A percentile compares a stretch with the other conserved stretches of the same genome.
These are phyloP conservation scores for Anodontia alba DNA, from an alignment of 2,888 invertebrate genomes.

Conservation along the genomic window DNA sequence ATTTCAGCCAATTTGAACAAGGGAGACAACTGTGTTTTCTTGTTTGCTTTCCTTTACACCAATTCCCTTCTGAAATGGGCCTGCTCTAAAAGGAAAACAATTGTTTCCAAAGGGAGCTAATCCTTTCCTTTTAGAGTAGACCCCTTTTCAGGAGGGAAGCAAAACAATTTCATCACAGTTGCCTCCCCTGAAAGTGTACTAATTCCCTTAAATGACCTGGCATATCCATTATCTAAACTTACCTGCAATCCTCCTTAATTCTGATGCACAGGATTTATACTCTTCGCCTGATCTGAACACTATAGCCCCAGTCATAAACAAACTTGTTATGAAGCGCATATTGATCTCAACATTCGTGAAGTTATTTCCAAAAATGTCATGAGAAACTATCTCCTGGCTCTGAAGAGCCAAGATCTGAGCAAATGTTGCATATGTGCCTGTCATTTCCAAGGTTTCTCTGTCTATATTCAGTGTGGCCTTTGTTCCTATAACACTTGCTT, in stretches of 20 bases:
- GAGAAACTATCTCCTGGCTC: not conserved
- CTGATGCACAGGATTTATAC: conserved; percentile 36
- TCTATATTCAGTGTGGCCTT: conserved; percentile 17
- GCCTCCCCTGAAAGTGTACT: too few relatives aligned
- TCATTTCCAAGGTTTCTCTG: conserved; percentile 2
- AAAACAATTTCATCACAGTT: too few relatives aligned
- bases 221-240: not conserved
- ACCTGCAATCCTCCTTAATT: conserved; percentile 51
- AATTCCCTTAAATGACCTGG: too few relatives aligned
- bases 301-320: conserved; percentile 43
- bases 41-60: too few relatives aligned
- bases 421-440: conserved; percentile 35
- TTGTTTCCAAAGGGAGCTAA: too few relatives aligned
- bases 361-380: conserved; percentile 31
- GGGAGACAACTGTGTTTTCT: too few relatives aligned
- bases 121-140: too few relatives aligned
- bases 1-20: too few relatives aligned
- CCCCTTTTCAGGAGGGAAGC: too few relatives aligned
- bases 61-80: too few relatives aligned
- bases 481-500: conserved; percentile 10
- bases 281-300: conserved; percentile 36
- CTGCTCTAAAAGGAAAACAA: too few relatives aligned
- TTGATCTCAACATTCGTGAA: conserved; percentile 36
- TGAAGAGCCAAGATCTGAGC: conserved; percentile 28
- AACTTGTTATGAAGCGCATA: conserved; percentile 22